A percentile compares a stretch with the other conserved stretches of the same genome.
These are phyloP conservation scores for Isichthys henryi DNA, from an alignment of 2,113 vertebrate species.

Conservation along the genomic window DNA sequence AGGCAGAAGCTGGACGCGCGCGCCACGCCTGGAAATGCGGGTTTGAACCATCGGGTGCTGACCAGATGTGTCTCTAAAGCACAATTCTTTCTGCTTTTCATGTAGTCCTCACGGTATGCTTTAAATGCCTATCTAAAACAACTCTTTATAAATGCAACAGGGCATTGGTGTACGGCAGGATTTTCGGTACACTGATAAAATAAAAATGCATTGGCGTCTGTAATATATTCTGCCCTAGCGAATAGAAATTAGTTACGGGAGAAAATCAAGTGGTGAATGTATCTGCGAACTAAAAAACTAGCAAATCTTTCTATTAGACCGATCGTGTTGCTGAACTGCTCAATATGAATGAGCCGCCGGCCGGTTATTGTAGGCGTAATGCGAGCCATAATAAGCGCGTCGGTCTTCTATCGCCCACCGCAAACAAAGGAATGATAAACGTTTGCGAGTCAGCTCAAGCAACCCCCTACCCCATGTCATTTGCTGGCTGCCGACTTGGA, in stretches of 20 bases:
- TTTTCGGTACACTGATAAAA: not conserved
- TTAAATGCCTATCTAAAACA: not conserved
- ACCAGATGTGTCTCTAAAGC: not conserved
- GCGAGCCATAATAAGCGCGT: not conserved
- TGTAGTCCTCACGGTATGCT: not conserved
- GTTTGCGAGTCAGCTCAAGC: not conserved
- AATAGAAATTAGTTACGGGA: not conserved
- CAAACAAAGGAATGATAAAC: not conserved
- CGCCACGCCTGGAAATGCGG: not conserved
- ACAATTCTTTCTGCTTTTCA: not conserved
- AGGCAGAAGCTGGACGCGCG: not conserved
- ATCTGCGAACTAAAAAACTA: not conserved
- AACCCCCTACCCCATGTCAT: not conserved
- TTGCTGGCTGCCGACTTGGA: not conserved
- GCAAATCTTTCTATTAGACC: constrained; percentile 2
- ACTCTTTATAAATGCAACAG: not conserved
- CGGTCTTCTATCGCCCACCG: not conserved
- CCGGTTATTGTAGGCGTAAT: not conserved
- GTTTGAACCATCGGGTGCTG: not conserved
- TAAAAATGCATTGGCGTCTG: not conserved
- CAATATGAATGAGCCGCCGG: constrained; percentile 1
- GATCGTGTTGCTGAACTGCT: not conserved
- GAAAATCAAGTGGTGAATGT: not conserved
- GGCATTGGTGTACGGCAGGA: not conserved
- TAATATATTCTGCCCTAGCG: not conserved